These are phyloP conservation scores for Ochotona curzoniae DNA, from an alignment of 2,113 vertebrate species.

Conservation along the genomic window DNA sequence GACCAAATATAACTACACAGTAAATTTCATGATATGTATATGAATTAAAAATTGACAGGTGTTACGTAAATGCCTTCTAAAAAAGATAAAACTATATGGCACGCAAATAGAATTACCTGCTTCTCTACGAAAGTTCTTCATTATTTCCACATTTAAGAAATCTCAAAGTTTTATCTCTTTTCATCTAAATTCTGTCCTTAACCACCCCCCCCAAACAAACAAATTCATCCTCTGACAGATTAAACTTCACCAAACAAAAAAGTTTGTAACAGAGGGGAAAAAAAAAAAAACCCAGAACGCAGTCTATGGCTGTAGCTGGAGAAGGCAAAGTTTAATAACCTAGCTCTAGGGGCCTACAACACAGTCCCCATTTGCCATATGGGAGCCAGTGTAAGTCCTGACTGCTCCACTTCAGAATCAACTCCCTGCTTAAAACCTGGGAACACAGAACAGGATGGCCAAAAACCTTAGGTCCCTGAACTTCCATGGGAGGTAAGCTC, in stretches of 20 bases:
- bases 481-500: too few species aligned
- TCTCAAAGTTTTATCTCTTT: background rate
- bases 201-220: background rate
- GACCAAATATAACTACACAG: background rate
- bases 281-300: background rate
- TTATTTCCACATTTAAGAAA: constrained; percentile 49
- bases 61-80: background rate
- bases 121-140: constrained; percentile 16
- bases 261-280: background rate
- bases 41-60: background rate
- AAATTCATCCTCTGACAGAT: background rate
- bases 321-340: background rate
- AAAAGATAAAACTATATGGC: background rate
- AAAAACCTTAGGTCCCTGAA: too few species aligned
- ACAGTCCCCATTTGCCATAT: too few species aligned
- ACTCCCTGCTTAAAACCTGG: too few species aligned
- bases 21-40: background rate
- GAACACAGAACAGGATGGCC: too few species aligned
- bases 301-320: background rate
- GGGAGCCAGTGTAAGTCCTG: too few species aligned
- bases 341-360: background rate
- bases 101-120: background rate
- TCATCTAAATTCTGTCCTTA: background rate
- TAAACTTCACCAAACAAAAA: background rate
- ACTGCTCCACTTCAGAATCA: too few species aligned